Conservation (phyloP, 2,888 invertebrate species). For the Xestobium rufovillosum region DNA sequence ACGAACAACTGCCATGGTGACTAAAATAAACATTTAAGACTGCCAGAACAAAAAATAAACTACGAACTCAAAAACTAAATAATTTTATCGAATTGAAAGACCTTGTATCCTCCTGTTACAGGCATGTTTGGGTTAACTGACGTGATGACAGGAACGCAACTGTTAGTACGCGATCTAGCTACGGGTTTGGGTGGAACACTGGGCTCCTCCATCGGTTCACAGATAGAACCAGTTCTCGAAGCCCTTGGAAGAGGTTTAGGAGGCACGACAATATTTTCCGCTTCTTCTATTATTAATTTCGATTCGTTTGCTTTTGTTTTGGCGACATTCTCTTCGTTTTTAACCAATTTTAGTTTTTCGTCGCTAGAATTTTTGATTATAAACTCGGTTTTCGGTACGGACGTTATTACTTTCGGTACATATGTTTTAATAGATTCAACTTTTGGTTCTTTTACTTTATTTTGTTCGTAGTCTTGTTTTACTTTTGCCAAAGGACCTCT, state of each 20-base stretch:
- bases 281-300: slow-evolving; percentile 27
- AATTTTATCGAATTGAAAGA: slow-evolving; percentile 35
- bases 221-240: slow-evolving; percentile 62
- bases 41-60: slow-evolving; percentile 11
- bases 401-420: slow-evolving; percentile 42
- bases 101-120: slow-evolving; percentile 65
- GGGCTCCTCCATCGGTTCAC: slow-evolving; percentile 53
- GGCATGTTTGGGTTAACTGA: slow-evolving; percentile 49
- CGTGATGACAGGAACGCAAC: slow-evolving; percentile 50
- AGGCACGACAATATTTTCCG: slow-evolving; percentile 40
- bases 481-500: slow-evolving; percentile 49
- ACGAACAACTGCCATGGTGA: too few relatives aligned
- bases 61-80: slow-evolving; percentile 16
- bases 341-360: slow-evolving; percentile 24
- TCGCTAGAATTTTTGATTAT: slow-evolving; percentile 58
- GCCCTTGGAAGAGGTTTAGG: slow-evolving; percentile 78
- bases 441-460: slow-evolving; percentile 42
- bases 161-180: slow-evolving; percentile 61
- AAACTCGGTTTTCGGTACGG: slow-evolving; percentile 45
- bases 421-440: slow-evolving; percentile 32
- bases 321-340: slow-evolving; percentile 20
- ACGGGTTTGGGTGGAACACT: slow-evolving; percentile 54
- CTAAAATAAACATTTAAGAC: slow-evolving; percentile 15
- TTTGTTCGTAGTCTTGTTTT: slow-evolving; percentile 42
- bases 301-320: slow-evolving; percentile 26